These are phyloP conservation scores for Adoxophyes honmai DNA, from an alignment of 1,140 invertebrate genomes.

Conservation along the genomic window DNA sequence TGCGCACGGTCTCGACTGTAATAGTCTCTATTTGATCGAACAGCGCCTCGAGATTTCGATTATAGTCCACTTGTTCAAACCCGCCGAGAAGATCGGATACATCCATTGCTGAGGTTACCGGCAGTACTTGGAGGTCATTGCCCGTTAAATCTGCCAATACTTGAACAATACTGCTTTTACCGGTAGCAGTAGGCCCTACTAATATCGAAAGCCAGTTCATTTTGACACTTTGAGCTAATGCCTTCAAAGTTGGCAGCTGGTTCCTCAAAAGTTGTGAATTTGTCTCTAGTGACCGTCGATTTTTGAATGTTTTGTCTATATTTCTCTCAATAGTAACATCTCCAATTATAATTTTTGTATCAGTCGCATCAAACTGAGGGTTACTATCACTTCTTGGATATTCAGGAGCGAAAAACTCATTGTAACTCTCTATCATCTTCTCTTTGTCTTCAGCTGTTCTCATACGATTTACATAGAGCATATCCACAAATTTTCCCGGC, in stretches of 20 bases:
- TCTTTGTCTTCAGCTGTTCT: conserved; percentile 84
- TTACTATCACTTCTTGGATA: conserved; percentile 71
- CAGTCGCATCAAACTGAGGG: conserved; percentile 75
- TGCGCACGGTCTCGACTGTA: conserved; percentile 47
- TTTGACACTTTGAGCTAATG: conserved; percentile 88
- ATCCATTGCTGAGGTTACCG: conserved; percentile 96
- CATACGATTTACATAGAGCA: conserved; percentile 91
- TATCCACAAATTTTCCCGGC: conserved; percentile 83
- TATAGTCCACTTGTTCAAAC: conserved; percentile 92
- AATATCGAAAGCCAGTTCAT: conserved; percentile 96
- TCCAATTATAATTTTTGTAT: conserved; percentile 78
- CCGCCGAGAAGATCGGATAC: conserved; percentile 96
- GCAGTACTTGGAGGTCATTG: conserved; percentile 85
- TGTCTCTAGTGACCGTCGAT: conserved; percentile 52
- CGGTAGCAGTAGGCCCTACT: conserved; percentile 87
- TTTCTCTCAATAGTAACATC: conserved; percentile 76
- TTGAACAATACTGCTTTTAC: conserved; percentile 90
- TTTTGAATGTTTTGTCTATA: conserved; percentile 57
- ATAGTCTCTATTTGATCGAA: conserved; percentile 57
- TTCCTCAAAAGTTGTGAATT: conserved; percentile 81
- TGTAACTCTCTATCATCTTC: conserved; percentile 80
- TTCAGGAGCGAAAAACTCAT: conserved; percentile 77
- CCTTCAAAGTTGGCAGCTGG: conserved; percentile 83
- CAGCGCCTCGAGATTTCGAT: conserved; percentile 58
- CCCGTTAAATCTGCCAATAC: conserved; percentile 87